A percentile compares a stretch with the other conserved stretches of the same genome.
Conservation (phyloP, 53 echinoderm and acorn worm species). For the Echinometra lucunter region DNA sequence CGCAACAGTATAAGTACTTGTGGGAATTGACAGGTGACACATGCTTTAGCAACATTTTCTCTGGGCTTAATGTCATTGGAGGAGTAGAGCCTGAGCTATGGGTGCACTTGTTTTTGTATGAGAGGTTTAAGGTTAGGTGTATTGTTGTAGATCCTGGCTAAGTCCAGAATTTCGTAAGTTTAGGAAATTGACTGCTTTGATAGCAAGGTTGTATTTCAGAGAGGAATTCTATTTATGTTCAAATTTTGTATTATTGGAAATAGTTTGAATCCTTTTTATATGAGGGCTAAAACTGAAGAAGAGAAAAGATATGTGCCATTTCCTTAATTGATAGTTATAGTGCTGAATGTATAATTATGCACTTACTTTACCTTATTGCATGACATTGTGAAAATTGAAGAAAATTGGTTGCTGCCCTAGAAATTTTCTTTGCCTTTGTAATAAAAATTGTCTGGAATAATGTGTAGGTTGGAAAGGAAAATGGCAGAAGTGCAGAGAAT, state of each 20-base stretch:
- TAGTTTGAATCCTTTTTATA: not conserved
- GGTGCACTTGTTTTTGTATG: not conserved
- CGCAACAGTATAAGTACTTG: not conserved
- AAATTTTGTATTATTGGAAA: not conserved
- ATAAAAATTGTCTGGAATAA: not conserved
- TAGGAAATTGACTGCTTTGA: not conserved
- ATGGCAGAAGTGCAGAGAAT: not conserved
- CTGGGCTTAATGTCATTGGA: too few relatives aligned
- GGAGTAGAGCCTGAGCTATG: not conserved
- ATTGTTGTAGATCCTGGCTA: not conserved
- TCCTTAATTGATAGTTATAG: not conserved
- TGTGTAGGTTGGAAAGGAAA: conserved; percentile 23
- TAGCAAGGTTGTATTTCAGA: too few relatives aligned
- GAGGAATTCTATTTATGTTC: too few relatives aligned
- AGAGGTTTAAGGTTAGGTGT: not conserved
- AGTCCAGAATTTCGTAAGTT: not conserved
- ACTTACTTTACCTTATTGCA: not conserved
- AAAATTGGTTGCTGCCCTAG: not conserved
- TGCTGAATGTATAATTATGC: not conserved
- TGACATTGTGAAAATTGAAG: not conserved
- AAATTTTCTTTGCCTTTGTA: not conserved
- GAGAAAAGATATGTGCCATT: not conserved
- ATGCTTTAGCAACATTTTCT: not conserved
- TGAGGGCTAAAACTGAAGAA: not conserved
- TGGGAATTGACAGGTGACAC: not conserved